phyloP scores from a whole-genome alignment of 2,888 invertebrate species.

The Aplocera efformata region DNA sequence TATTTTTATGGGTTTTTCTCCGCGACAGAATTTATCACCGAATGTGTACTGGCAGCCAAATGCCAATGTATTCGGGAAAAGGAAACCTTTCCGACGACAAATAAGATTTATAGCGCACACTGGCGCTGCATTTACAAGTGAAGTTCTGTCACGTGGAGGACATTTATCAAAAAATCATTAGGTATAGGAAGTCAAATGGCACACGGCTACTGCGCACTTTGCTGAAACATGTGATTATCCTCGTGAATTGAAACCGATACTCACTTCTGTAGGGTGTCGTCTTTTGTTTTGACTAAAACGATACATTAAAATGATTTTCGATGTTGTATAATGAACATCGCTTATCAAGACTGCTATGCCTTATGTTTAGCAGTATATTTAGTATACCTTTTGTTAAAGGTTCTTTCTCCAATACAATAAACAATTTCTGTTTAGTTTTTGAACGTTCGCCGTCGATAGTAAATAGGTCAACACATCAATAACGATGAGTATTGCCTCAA shows the following conservation, averaged over 20 bases:
- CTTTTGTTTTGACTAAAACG: conserved; percentile 5
- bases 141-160: conserved; percentile 24
- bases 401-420: too few relatives aligned
- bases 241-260: conserved; percentile 15
- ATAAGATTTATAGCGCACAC: conserved; percentile 31
- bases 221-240: conserved; percentile 7
- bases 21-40: conserved; percentile 47
- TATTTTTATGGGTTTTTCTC: conserved; percentile 46
- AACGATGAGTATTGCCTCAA: too few relatives aligned
- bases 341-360: too few relatives aligned
- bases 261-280: conserved; percentile 3
- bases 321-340: too few relatives aligned
- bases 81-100: conserved; percentile 39
- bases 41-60: conserved; percentile 37
- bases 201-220: conserved; percentile 19
- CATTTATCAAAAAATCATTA: conserved; percentile 48
- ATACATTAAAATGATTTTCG: conserved; percentile 15
- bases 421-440: too few relatives aligned
- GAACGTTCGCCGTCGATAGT: too few relatives aligned
- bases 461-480: not conserved
- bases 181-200: conserved; percentile 23
- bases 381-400: too few relatives aligned
- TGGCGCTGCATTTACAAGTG: conserved; percentile 40
- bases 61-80: conserved; percentile 38
- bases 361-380: too few relatives aligned